These are phyloP conservation scores for Grammomys dolichurus DNA, from an alignment of 2,113 vertebrate species.

Conservation along the genomic window DNA sequence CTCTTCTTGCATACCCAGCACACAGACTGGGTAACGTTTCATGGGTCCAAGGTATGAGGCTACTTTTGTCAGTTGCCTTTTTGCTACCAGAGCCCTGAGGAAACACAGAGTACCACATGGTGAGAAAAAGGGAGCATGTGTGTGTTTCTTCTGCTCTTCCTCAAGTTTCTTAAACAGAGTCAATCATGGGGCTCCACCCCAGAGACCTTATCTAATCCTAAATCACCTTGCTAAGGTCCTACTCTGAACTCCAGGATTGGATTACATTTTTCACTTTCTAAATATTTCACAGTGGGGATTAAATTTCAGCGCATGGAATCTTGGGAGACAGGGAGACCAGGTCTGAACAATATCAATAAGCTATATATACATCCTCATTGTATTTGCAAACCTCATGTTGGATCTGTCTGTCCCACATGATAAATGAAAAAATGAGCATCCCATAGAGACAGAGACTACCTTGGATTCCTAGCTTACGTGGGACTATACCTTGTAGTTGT, in stretches of 20 bases:
- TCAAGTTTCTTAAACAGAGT: background rate
- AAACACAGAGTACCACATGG: too few relatives aligned
- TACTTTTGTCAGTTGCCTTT: background rate
- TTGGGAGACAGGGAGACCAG: background rate
- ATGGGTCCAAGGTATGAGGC: too few relatives aligned
- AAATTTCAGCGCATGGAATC: background rate
- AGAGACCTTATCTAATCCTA: background rate
- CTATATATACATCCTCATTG: background rate
- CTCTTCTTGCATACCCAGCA: background rate
- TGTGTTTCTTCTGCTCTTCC: background rate
- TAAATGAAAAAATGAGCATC: background rate
- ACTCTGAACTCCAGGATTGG: background rate
- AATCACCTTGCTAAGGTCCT: background rate
- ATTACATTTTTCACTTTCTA: background rate
- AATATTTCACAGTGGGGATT: background rate
- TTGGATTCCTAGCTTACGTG: background rate
- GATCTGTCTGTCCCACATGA: rapidly evolving
- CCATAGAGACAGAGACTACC: background rate
- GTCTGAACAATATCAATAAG: too few relatives aligned
- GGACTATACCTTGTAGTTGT: rapidly evolving
- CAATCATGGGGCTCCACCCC: background rate
- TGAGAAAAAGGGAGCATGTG: too few relatives aligned
- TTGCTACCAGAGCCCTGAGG: too few relatives aligned
- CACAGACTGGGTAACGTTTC: background rate
- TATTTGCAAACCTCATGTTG: background rate